phyloP scores from a whole-genome alignment of 2,888 invertebrate genomes.

The Spilosoma lubricipeda region DNA sequence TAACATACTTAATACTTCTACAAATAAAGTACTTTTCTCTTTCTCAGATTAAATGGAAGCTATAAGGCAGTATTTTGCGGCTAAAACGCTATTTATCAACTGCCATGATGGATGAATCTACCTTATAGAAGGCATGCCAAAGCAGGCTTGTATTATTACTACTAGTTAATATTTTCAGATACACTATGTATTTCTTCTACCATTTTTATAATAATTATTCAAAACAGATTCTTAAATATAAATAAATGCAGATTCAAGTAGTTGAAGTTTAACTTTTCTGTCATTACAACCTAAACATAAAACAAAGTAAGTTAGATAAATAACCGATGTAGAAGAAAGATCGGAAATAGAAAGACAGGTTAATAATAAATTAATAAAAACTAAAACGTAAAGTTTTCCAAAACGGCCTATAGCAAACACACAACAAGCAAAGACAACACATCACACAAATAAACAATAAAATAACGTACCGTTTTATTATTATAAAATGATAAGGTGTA shows the following conservation, averaged over 20 bases:
- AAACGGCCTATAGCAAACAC: slow-evolving; percentile 87
- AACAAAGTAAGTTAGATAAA: slow-evolving; percentile 36
- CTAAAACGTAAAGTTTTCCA: slow-evolving; percentile 77
- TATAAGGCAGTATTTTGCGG: slow-evolving; percentile 66
- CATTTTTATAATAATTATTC: slow-evolving; percentile 36
- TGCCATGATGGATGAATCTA: slow-evolving; percentile 61
- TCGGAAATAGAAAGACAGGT: slow-evolving; percentile 70
- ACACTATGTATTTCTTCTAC: slow-evolving; percentile 35
- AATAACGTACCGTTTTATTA: slow-evolving; percentile 73
- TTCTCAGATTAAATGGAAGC: slow-evolving; percentile 58
- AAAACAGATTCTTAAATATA: slow-evolving; percentile 36
- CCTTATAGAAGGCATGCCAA: slow-evolving; percentile 65
- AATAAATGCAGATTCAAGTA: slow-evolving; percentile 47
- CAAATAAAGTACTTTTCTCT: slow-evolving; percentile 47
- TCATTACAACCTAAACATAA: slow-evolving; percentile 50
- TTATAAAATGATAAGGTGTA: slow-evolving; percentile 71
- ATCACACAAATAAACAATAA: slow-evolving; percentile 77
- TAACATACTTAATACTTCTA: slow-evolving; percentile 49
- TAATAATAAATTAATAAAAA: slow-evolving; percentile 57
- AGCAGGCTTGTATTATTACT: slow-evolving; percentile 62
- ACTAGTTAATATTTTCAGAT: slow-evolving; percentile 32
- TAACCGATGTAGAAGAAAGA: slow-evolving; percentile 72
- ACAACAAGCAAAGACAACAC: slow-evolving; percentile 83
- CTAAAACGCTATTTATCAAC: slow-evolving; percentile 65
- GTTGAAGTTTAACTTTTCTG: slow-evolving; percentile 36